Evolutionary conservation across 2,888 invertebrate genomes (phyloP), one percentile per base, ranked within the genome.

Genomic region (Eumerus sabulonum): DNA sequence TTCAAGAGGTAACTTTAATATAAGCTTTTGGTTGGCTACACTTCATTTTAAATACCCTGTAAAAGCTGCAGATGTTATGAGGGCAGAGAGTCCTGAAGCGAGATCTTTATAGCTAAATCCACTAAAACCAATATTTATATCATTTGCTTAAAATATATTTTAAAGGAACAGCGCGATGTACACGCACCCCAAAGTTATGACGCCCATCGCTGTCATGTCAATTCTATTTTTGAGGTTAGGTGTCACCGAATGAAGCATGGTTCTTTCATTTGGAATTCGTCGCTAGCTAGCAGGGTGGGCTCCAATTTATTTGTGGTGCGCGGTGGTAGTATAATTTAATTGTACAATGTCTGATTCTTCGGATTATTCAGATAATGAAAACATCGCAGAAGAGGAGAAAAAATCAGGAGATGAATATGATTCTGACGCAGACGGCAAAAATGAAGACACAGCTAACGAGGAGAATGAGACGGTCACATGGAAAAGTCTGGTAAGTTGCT

Each of bases 401-500:
- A 84, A 85, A 11, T 19, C 40, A 13, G 45, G 14, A 38, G 71
- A 66, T 36, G 76, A 38, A 1, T 81, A 50, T 4, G 81, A 35
- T 48, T 17, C 12, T 1, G 40, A 36, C 12, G 60, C 16, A 51
- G 40, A 17, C 13, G 38, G 36, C 36, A 54, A 40, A 11, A 47
- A 72, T 13, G 63, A 56, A 5, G 66, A 74, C 0, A 59, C 51
- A 1, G 40, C 45, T 40, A 17, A 9, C 9, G 63, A 40, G 1
- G 83, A 85, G 53, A 86, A 86, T 38, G 85, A 87, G 62, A 82
- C 85, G 54, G 83, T 89, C 13, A 89, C 91, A 0, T 93, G 92
- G 91, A 90, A 91, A 84, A 92, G 92, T 85, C 89, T 93, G 87
- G 93, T 93, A 90, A 89, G 89, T 84, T 50, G 12, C 13, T 48